Evolutionary conservation across 2,888 invertebrate genomes (phyloP).

Genomic region (Anticlea derivata): DNA sequence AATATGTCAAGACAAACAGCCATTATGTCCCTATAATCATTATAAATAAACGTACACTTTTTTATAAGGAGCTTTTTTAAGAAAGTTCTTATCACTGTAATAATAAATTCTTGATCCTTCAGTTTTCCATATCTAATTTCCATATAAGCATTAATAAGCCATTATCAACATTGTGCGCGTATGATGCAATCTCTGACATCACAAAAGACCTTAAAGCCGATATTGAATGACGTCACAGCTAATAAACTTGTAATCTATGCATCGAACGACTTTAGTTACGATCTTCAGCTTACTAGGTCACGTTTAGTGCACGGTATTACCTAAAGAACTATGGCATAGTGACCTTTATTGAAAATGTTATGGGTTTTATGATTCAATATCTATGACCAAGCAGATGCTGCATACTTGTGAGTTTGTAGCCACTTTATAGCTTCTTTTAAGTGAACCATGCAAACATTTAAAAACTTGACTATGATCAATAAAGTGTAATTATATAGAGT

Average conservation of each 20-base stretch:
- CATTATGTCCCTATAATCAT: too few species aligned
- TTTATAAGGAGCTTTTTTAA: too few species aligned
- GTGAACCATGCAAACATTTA: too few species aligned
- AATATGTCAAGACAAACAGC: too few species aligned
- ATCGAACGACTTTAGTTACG: slow-evolving; percentile 39
- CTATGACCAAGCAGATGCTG: slow-evolving; percentile 1
- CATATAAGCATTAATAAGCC: slow-evolving; percentile 9
- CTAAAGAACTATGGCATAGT: slow-evolving; percentile 20
- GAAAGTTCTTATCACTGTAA: too few species aligned
- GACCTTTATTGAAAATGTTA: slow-evolving; percentile 14
- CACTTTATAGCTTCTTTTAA: background rate
- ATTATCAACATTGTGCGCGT: slow-evolving; percentile 14
- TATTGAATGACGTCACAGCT: slow-evolving; percentile 42
- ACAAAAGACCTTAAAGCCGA: slow-evolving; percentile 27
- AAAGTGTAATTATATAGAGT: too few species aligned
- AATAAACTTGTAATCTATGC: slow-evolving; percentile 46
- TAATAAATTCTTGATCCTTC: background rate
- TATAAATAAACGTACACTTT: too few species aligned
- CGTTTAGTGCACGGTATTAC: slow-evolving; percentile 26
- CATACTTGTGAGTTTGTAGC: too few species aligned
- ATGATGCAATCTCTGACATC: slow-evolving; percentile 27
- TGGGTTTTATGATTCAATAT: slow-evolving; percentile 14
- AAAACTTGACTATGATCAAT: too few species aligned
- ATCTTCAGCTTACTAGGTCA: slow-evolving; percentile 32
- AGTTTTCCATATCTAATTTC: slow-evolving; percentile 10